These are phyloP conservation scores for Propsilocerus akamusi DNA, from an alignment of 1,140 invertebrate genomes.

Conservation along the genomic window DNA sequence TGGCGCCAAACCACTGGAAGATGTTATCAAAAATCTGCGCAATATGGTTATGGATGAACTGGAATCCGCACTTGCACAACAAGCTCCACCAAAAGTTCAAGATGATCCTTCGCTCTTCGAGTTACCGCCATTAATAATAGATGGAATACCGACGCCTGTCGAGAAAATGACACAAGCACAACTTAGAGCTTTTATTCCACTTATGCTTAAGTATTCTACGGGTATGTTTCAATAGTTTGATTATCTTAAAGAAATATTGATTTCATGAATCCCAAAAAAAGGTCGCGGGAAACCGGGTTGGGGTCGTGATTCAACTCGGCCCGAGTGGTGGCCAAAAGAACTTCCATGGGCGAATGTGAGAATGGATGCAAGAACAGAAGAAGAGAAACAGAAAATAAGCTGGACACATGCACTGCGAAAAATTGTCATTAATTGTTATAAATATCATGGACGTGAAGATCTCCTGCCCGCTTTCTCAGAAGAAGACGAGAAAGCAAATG, in stretches of 20 bases:
- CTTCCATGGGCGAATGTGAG: conserved; percentile 94
- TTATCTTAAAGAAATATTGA: too few relatives aligned
- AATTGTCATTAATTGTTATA: conserved; percentile 97
- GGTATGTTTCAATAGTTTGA: conserved; percentile 23
- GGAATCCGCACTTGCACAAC: conserved; percentile 78
- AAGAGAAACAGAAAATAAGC: conserved; percentile 96
- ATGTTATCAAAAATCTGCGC: conserved; percentile 81
- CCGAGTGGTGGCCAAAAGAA: conserved; percentile 95
- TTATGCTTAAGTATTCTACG: conserved; percentile 96
- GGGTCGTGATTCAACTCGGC: conserved; percentile 87
- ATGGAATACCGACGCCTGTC: conserved; percentile 93
- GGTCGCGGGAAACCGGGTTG: conserved; percentile 92
- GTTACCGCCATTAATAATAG: conserved; percentile 86
- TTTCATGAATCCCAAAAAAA: conserved; percentile 18
- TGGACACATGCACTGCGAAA: conserved; percentile 96
- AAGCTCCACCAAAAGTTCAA: conserved; percentile 78
- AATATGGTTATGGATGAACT: conserved; percentile 87
- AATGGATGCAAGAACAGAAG: conserved; percentile 89
- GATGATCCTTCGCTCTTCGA: conserved; percentile 89
- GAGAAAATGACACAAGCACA: conserved; percentile 99
- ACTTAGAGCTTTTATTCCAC: conserved; percentile 85
- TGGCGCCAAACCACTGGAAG: conserved; percentile 90
- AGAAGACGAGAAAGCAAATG: conserved; percentile 61
- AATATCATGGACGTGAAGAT: conserved; percentile 92
- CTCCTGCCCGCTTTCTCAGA: conserved; percentile 85